Base-by-base conservation (phyloP, 2,888 invertebrate species). In the Auanema freiburgensis region DNA sequence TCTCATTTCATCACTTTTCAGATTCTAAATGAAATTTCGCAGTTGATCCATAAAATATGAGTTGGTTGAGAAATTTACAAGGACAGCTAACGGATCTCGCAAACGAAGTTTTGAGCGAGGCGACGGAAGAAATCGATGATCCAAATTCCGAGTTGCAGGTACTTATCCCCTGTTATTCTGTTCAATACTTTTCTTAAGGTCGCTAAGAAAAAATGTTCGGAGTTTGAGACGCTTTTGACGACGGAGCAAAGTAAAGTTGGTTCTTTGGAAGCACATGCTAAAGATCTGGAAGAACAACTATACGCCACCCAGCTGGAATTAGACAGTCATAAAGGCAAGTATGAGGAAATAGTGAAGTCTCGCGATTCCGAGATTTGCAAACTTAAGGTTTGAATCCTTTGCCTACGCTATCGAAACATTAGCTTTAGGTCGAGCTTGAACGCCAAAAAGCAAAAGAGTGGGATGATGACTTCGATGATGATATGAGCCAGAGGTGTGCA, bases 31-130 rank as follows among this genome's bases (percentile, higher is more conserved):
- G 21, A n/a, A 16, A 12, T 14, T 12, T 56, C 43, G 42, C 41
- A 49, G 16, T 57, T 42, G 16, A 57, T 57, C 46, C 18, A 41
- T 14, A 8, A 44, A 43, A 24, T 24, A 61, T 62, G 62, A 62
- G 62, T 57, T 62, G 62, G 62, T 41, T 62, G 16, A 49, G 57
- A 51, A 74, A 74, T 57, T 60, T 78, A n/a, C 70, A 78, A 69
- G 78, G 76, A 12, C 78, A 79, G 54, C 58, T 79, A 10, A 67
- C 69, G 11, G 79, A 79, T 52, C 59, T 79, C 21, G 78, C 78
- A n/a, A 72, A 74, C n/a, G 79, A 79, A 61, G 78, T 79, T 12
- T 67, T 79, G 18, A 74, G 66, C 59, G 78, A 79, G 43, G 78
- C 78, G 0, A 69, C 70, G 8, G 72, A 77, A 61, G 79, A 79